A percentile compares a stretch with the other conserved stretches of the same genome.
Evolutionary conservation across 1,140 invertebrate genomes (phyloP).

Genomic region (Sitobion miscanthi): DNA sequence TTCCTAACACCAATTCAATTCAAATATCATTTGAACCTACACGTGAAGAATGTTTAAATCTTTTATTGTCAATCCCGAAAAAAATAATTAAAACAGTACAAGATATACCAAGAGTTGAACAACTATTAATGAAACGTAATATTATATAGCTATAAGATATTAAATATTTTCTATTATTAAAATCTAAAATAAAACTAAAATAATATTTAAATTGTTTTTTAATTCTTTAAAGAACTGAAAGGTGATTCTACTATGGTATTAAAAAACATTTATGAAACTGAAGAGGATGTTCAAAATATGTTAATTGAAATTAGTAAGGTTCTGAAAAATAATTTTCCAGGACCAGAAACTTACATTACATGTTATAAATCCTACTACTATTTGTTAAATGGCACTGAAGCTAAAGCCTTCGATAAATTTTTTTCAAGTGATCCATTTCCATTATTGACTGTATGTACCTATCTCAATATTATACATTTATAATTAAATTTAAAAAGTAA

Average conservation of each 20-base stretch:
- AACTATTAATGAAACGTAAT: constrained; percentile 77
- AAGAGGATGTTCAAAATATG: constrained; percentile 66
- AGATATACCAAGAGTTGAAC: constrained; percentile 76
- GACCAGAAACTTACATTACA: constrained; percentile 73
- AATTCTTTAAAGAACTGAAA: constrained; percentile 47
- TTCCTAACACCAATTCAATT: constrained; percentile 63
- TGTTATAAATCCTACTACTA: constrained; percentile 74
- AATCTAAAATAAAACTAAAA: too few relatives aligned
- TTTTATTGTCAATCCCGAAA: constrained; percentile 69
- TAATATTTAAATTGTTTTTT: not conserved
- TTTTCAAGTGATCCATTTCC: constrained; percentile 71
- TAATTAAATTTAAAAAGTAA: not conserved
- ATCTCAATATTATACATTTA: not conserved
- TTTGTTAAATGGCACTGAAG: constrained; percentile 73
- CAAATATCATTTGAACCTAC: constrained; percentile 69
- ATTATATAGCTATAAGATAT: not conserved
- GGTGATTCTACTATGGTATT: constrained; percentile 62
- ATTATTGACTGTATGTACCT: constrained; percentile 63
- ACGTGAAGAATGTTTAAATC: constrained; percentile 66
- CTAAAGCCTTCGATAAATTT: constrained; percentile 71
- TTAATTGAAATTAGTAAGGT: constrained; percentile 67
- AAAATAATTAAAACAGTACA: constrained; percentile 73
- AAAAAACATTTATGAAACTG: constrained; percentile 60
- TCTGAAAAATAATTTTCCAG: constrained; percentile 70
- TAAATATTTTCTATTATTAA: not conserved